Base-by-base conservation (phyloP, 2,888 invertebrate species). In the Dicyrtoma fusca region DNA sequence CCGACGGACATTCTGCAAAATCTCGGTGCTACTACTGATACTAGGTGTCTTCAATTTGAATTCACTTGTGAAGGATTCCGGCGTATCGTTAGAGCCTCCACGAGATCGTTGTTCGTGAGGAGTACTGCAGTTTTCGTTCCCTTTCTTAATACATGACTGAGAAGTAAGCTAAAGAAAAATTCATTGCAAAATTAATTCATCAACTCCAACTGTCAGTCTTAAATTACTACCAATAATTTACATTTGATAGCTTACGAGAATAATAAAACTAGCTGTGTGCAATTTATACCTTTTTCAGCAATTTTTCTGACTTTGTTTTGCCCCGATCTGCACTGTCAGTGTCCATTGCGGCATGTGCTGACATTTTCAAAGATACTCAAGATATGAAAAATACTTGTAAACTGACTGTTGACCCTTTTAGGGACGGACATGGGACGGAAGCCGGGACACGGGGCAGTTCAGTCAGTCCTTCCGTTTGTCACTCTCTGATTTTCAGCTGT, bases 1-100 rank as follows among this genome's bases (percentile, higher is more conserved):
- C 3, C 62, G 13, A 42, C 62, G 62, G 44, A 62, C 44, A 14
- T 62, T 26, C 19, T 62, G 13, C 44, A 62, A 44, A 19, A 62
- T 44, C 13, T 62, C 62, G 19, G 45, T 45, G 44, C 62, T 62
- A 21, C 42, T 3, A 21, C 25, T 55, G 14, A 13, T 13, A 55
- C n/a, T n/a, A n/a, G n/a, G n/a, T n/a, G 21, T 23, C 3, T 55
- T 25, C 23, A 55, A 23, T 4, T 14, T 49, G 13, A 25, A 55
- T 10, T 55, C 55, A 4, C 21, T 23, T 55, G 23, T 21, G 23
- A 23, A 34, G 34, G 34, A 3, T 34, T 34, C 34, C 34, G 34
- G 21, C 6, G 21, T 4, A 6, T 21, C 21, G 3, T 21, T 25
- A 14, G 55, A 55, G 4, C 49, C 49, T 21, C 14, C 25, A 25